Percentiles rank a stretch among this genome's conserved stretches.
Evolutionary conservation across 2,888 invertebrate species (phyloP).

Genomic region (Rhimphoctona megacephalus): DNA sequence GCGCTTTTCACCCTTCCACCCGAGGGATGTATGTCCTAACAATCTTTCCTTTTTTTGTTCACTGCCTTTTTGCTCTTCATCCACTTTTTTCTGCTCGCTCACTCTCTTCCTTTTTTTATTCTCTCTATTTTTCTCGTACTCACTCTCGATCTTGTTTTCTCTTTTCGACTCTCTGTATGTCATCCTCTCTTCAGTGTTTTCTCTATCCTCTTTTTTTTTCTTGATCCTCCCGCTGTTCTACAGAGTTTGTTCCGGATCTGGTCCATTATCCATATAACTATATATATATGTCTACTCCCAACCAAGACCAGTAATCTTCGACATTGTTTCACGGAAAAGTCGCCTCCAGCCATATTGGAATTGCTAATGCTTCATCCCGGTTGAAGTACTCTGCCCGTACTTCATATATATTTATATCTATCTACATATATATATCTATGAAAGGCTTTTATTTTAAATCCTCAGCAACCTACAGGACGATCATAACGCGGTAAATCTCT

Average conservation of each 20-base stretch:
- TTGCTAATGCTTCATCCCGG: conserved; percentile 76
- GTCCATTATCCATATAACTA: conserved; percentile 44
- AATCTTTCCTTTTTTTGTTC: conserved; percentile 52
- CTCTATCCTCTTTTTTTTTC: conserved; percentile 33
- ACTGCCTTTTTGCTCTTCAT: conserved; percentile 45
- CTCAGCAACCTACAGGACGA: conserved; percentile 47
- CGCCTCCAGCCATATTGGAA: conserved; percentile 81
- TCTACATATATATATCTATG: conserved; percentile 24
- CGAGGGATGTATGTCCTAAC: conserved; percentile 47
- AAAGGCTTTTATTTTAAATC: conserved; percentile 61
- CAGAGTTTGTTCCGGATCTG: conserved; percentile 61
- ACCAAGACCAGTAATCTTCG: conserved; percentile 69
- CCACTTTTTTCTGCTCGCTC: conserved; percentile 54
- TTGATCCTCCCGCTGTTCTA: conserved; percentile 57
- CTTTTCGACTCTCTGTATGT: conserved; percentile 9
- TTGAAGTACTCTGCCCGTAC: conserved; percentile 20
- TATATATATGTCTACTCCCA: conserved; percentile 48
- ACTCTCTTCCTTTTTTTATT: conserved; percentile 18
- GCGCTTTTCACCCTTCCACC: conserved; percentile 62
- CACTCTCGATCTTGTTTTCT: conserved; percentile 23
- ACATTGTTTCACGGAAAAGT: conserved; percentile 74
- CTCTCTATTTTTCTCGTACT: conserved; percentile 45
- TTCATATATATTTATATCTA: conserved; percentile 27
- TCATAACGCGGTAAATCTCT: neutral
- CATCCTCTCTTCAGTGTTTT: conserved; percentile 44